These are phyloP conservation scores for Atopsyche davidsoni DNA, from an alignment of 1,140 invertebrate species.

Conservation along the genomic window DNA sequence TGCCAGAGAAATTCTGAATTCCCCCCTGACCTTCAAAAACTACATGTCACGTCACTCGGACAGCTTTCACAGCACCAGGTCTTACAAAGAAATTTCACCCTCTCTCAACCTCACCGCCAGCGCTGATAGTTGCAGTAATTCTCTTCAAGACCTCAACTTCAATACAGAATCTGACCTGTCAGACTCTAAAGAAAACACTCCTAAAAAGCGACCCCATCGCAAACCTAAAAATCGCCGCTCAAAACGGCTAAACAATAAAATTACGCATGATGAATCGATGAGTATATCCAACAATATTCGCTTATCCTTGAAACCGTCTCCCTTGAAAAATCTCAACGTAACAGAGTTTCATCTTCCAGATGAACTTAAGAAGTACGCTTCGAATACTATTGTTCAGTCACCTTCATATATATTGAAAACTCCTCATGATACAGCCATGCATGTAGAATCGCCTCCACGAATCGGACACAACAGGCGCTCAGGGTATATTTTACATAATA, in stretches of 20 bases:
- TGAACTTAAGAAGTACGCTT: conserved; percentile 36
- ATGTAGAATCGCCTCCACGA: conserved; percentile 5
- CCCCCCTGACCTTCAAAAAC: conserved; percentile 42
- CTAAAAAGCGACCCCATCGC: conserved; percentile 29
- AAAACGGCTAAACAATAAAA: neutral
- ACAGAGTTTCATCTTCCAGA: conserved; percentile 33
- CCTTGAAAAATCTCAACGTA: conserved; percentile 4
- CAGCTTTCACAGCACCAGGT: neutral
- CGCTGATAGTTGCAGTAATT: conserved; percentile 47
- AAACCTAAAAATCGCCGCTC: conserved; percentile 4
- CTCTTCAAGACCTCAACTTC: conserved; percentile 45
- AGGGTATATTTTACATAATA: neutral
- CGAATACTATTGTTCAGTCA: conserved; percentile 38
- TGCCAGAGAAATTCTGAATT: conserved; percentile 39
- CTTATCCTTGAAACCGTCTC: neutral
- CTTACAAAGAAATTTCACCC: neutral
- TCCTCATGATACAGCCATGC: conserved; percentile 40
- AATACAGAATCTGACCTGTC: conserved; percentile 40
- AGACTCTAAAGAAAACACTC: conserved; percentile 45
- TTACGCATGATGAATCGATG: neutral
- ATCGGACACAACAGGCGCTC: conserved; percentile 10
- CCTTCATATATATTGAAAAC: conserved; percentile 48
- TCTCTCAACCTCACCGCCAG: conserved; percentile 24
- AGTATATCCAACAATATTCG: neutral
- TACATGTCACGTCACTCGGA: conserved; percentile 35